A percentile compares a stretch with the other conserved stretches of the same genome.
These are phyloP conservation scores for Homalodisca vitripennis DNA, from an alignment of 1,140 invertebrate species.

Conservation along the genomic window DNA sequence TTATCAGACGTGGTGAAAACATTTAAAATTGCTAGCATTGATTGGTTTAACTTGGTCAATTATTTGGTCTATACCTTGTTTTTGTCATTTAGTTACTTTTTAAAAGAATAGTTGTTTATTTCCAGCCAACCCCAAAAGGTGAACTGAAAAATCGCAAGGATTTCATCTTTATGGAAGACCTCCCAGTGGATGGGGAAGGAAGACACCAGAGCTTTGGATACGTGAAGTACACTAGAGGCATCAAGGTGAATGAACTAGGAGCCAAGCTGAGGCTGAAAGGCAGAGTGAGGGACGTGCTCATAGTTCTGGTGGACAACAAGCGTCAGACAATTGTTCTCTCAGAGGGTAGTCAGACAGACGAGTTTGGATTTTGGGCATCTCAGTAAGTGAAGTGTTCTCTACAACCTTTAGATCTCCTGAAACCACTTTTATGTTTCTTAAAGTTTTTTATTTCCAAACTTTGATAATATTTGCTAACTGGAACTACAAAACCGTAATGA, in stretches of 20 bases:
- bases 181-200: constrained; percentile 53
- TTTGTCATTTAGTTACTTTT: too few species aligned
- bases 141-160: constrained; percentile 35
- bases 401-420: too few species aligned
- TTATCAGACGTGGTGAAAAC: too few species aligned
- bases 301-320: constrained; percentile 51
- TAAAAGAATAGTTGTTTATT: too few species aligned
- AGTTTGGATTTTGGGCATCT: constrained; percentile 52
- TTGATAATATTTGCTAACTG: too few species aligned
- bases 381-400: constrained; percentile 46
- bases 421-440: too few species aligned
- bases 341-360: constrained; percentile 43
- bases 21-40: too few species aligned
- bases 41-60: too few species aligned
- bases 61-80: too few species aligned
- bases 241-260: constrained; percentile 48
- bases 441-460: too few species aligned
- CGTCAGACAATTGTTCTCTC: constrained; percentile 46
- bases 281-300: constrained; percentile 54
- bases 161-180: constrained; percentile 55
- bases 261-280: constrained; percentile 46
- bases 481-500: too few species aligned
- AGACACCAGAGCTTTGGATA: constrained; percentile 60
- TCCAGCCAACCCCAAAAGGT: constrained; percentile 22
- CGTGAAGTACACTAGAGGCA: constrained; percentile 44